Percentiles rank a stretch among this genome's conserved stretches.
phyloP scores from a whole-genome alignment of 1,140 invertebrate genomes.

The Eueides isabella region DNA sequence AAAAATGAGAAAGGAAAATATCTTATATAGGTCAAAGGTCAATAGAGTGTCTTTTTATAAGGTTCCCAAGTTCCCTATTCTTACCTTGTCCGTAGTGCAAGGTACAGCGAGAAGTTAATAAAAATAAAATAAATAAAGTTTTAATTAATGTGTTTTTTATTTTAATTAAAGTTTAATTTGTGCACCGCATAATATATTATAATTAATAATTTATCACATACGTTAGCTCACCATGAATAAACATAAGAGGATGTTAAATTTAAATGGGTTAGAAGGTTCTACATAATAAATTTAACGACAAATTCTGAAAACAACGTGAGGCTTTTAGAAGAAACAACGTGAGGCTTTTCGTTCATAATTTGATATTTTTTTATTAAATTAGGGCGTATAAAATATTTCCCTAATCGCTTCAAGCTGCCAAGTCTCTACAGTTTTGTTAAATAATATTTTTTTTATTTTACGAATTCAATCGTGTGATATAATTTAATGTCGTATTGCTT shows the following conservation, averaged over 20 bases:
- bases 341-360: slow-evolving; percentile 10
- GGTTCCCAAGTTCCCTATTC: too few relatives aligned
- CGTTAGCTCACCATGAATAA: neutral
- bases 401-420: neutral
- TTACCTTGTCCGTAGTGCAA: too few relatives aligned
- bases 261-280: neutral
- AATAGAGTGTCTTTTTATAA: too few relatives aligned
- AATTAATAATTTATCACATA: neutral
- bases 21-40: too few relatives aligned
- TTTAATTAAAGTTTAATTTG: too few relatives aligned
- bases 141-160: too few relatives aligned
- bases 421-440: neutral
- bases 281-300: neutral
- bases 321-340: neutral
- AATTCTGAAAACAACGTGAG: neutral
- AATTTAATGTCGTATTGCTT: slow-evolving; percentile 25
- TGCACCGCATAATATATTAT: too few relatives aligned
- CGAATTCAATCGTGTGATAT: slow-evolving; percentile 17
- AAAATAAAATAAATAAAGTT: too few relatives aligned
- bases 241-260: neutral
- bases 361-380: slow-evolving; percentile 22
- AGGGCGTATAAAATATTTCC: neutral
- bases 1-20: too few relatives aligned
- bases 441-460: slow-evolving; percentile 10
- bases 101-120: too few relatives aligned